These are phyloP conservation scores for Caenorhabditis sp. DNA, from an alignment of 2,888 invertebrate genomes.

Conservation along the genomic window DNA sequence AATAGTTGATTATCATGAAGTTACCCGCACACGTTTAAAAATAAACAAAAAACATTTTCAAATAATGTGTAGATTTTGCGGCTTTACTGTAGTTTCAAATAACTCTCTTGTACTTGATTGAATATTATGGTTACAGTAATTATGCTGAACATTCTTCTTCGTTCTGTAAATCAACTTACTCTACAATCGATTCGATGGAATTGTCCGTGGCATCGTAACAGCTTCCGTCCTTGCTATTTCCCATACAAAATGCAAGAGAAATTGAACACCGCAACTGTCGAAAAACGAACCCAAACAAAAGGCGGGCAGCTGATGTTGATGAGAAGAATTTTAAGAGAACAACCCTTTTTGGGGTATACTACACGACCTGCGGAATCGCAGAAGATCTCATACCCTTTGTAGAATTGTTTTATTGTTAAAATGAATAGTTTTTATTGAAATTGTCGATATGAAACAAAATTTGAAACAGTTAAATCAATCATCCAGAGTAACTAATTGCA, in stretches of 20 bases:
- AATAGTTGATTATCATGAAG: too few relatives aligned
- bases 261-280: slow-evolving; percentile 57
- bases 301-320: slow-evolving; percentile 65
- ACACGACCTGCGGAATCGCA: slow-evolving; percentile 49
- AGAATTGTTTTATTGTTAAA: slow-evolving; percentile 8
- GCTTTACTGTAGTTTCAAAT: too few relatives aligned
- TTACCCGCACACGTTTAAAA: too few relatives aligned
- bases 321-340: slow-evolving; percentile 62
- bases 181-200: slow-evolving; percentile 59
- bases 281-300: slow-evolving; percentile 53
- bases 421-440: slow-evolving; percentile 2
- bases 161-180: slow-evolving; percentile 10
- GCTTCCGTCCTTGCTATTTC: slow-evolving; percentile 63
- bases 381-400: slow-evolving; percentile 55
- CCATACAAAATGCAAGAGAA: slow-evolving; percentile 65
- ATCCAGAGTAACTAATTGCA: slow-evolving; percentile 3
- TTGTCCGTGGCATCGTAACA: slow-evolving; percentile 67
- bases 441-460: slow-evolving; percentile 2
- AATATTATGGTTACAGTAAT: not conserved
- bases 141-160: slow-evolving; percentile 31
- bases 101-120: too few relatives aligned
- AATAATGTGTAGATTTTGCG: too few relatives aligned
- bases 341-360: slow-evolving; percentile 62
- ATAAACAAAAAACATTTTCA: too few relatives aligned
- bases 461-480: slow-evolving; percentile 9